Conservation (phyloP, 2,888 invertebrate species). For the Hyposoter dolosus region DNA sequence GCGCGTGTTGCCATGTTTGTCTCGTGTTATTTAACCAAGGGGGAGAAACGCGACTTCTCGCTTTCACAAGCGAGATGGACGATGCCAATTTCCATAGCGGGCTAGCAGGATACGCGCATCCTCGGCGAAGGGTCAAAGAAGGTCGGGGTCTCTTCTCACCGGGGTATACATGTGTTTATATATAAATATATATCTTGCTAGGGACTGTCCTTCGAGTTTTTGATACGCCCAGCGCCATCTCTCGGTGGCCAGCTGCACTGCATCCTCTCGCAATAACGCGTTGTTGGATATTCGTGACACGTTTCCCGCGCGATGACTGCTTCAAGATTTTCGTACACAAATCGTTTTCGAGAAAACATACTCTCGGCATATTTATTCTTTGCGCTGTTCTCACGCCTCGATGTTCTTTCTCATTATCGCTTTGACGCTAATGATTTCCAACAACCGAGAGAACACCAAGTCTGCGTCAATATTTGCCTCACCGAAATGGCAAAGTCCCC, state of each 20-base stretch:
- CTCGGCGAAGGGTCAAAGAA: slow-evolving; percentile 58
- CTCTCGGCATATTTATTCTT: slow-evolving; percentile 6
- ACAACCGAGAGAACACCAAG: slow-evolving; percentile 38
- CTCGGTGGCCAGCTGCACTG: neutral
- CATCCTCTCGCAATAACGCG: neutral
- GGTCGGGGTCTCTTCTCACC: slow-evolving; percentile 62
- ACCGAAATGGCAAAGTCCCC: slow-evolving; percentile 42
- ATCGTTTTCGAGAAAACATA: slow-evolving; percentile 20
- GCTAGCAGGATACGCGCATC: slow-evolving; percentile 59
- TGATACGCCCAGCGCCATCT: slow-evolving; percentile 61
- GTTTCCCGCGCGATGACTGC: neutral
- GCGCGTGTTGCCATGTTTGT: slow-evolving; percentile 55
- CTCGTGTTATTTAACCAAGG: slow-evolving; percentile 3
- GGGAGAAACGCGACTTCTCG: slow-evolving; percentile 55
- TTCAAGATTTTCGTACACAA: slow-evolving; percentile 7
- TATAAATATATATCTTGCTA: neutral
- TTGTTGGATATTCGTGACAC: neutral
- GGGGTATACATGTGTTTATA: slow-evolving; percentile 14
- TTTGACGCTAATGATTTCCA: slow-evolving; percentile 50
- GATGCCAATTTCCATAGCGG: slow-evolving; percentile 66
- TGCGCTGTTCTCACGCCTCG: slow-evolving; percentile 58
- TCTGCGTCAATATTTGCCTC: slow-evolving; percentile 64
- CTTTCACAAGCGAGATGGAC: slow-evolving; percentile 38
- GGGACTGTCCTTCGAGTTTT: neutral
- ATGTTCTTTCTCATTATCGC: slow-evolving; percentile 55